These are phyloP conservation scores for Ammodramus savannarum DNA, from an alignment of 2,113 vertebrate species.

Conservation along the genomic window DNA sequence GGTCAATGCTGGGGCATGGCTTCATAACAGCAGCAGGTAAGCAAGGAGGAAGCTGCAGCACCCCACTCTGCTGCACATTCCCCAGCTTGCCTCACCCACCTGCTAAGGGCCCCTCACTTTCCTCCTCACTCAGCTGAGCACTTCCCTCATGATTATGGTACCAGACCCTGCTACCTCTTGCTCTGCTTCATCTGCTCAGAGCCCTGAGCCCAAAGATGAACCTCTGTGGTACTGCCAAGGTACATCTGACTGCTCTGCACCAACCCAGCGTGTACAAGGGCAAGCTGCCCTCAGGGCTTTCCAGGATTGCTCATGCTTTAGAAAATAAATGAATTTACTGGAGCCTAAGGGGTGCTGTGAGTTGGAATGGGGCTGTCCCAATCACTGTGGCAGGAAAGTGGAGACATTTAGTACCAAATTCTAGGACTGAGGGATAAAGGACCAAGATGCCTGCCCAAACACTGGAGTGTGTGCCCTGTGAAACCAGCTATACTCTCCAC, in stretches of 20 bases:
- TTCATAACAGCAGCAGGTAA: not conserved
- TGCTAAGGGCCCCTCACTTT: not conserved
- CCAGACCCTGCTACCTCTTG: not conserved
- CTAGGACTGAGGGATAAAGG: not conserved
- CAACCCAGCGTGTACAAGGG: not conserved
- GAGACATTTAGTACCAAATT: not conserved
- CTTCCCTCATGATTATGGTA: not conserved
- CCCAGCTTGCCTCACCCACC: not conserved
- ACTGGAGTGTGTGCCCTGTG: not conserved
- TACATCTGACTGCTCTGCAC: not conserved
- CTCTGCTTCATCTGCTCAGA: not conserved
- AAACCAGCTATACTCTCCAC: not conserved
- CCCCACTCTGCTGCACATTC: not conserved
- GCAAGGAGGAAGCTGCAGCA: not conserved
- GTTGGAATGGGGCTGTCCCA: not conserved
- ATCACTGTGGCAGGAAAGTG: not conserved
- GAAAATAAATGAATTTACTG: not conserved
- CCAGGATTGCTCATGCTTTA: not conserved
- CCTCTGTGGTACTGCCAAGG: not conserved
- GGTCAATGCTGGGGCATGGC: rapidly evolving
- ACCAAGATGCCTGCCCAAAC: not conserved
- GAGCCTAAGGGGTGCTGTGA: not conserved
- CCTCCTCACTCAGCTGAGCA: not conserved
- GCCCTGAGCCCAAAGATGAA: not conserved
- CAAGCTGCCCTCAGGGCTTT: not conserved